phyloP scores from a whole-genome alignment of 2,113 vertebrate species.

The Lichenostomus cassidix region DNA sequence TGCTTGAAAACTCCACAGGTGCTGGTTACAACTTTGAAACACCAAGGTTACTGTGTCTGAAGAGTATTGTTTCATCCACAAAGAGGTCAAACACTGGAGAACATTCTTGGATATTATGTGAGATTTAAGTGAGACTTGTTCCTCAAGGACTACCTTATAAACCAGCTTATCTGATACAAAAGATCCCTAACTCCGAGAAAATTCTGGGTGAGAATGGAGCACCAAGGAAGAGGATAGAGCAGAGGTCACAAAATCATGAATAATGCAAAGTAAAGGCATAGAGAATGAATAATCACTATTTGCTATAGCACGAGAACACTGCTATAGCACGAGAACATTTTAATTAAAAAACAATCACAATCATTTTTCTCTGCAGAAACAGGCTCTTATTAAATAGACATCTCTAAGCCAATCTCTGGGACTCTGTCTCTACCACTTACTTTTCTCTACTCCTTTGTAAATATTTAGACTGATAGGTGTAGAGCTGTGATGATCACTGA shows the following conservation, averaged over 20 bases:
- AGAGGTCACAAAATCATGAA: not conserved
- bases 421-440: not conserved
- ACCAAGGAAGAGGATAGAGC: not conserved
- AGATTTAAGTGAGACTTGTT: slow-evolving; percentile 12
- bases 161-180: not conserved
- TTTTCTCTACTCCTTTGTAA: not conserved
- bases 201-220: not conserved
- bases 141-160: slow-evolving; percentile 3
- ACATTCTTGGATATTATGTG: slow-evolving; percentile 9
- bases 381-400: not conserved
- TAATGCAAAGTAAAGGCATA: not conserved
- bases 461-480: not conserved
- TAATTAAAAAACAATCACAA: not conserved
- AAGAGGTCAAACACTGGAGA: not conserved
- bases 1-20: slow-evolving; percentile 26
- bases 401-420: not conserved
- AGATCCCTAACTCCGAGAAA: not conserved
- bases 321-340: not conserved
- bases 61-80: not conserved
- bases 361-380: not conserved
- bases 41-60: not conserved
- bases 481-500: not conserved
- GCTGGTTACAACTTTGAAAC: not conserved
- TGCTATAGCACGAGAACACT: not conserved
- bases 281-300: not conserved